phyloP scores from a whole-genome alignment of 2,113 vertebrate species.

The Aegithalos caudatus region DNA sequence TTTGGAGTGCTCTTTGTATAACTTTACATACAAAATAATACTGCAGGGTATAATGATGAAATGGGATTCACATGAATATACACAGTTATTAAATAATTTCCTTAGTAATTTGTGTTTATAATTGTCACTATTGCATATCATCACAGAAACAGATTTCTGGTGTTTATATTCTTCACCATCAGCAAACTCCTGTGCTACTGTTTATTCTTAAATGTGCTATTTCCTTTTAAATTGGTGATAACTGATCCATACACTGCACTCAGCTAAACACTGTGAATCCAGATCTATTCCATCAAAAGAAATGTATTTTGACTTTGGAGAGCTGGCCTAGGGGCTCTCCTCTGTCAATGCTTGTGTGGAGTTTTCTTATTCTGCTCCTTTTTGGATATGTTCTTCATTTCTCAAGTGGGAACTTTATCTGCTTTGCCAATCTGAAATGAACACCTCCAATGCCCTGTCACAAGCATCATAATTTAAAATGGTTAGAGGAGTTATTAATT shows the following conservation, averaged over 20 bases:
- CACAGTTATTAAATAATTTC: background rate
- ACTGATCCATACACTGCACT: background rate
- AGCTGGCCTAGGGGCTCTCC: background rate
- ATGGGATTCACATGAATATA: background rate
- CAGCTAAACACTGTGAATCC: background rate
- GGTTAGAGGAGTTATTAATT: background rate
- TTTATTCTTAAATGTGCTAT: background rate
- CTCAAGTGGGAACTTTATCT: background rate
- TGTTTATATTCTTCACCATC: background rate
- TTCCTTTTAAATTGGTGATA: background rate
- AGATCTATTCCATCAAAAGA: background rate
- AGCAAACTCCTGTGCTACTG: background rate
- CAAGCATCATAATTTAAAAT: background rate
- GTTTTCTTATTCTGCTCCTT: background rate
- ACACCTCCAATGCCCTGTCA: background rate
- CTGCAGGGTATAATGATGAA: background rate
- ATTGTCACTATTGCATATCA: background rate
- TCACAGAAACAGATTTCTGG: background rate
- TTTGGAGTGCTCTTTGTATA: background rate
- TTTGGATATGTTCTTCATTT: background rate
- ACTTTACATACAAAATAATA: background rate
- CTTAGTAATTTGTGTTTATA: background rate
- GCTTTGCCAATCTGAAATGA: background rate
- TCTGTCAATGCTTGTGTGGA: background rate
- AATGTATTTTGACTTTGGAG: background rate